These are phyloP conservation scores for Mythimna impura DNA, from an alignment of 2,888 invertebrate genomes.

Conservation along the genomic window DNA sequence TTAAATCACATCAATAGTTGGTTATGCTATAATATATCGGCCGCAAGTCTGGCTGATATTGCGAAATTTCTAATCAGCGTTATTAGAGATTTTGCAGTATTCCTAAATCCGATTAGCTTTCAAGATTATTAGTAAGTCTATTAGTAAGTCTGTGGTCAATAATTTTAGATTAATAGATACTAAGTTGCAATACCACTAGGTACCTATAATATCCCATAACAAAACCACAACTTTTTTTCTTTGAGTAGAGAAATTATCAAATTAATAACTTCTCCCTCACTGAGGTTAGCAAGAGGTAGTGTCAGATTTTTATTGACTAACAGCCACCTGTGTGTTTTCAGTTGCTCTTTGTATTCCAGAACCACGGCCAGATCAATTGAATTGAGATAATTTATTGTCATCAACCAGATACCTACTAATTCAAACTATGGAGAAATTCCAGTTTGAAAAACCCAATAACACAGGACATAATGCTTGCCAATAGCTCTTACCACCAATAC, in stretches of 20 bases:
- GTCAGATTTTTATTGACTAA: too few species aligned
- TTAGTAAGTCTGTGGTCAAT: neutral
- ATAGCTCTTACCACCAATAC: neutral
- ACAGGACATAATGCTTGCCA: neutral
- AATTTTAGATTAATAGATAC: neutral
- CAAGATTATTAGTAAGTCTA: neutral
- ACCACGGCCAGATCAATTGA: too few species aligned
- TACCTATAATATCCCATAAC: neutral
- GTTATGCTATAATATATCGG: neutral
- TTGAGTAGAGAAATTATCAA: too few species aligned
- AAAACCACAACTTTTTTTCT: too few species aligned
- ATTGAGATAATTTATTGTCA: too few species aligned
- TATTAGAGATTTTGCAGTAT: too few species aligned
- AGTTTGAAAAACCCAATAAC: neutral
- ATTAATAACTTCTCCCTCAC: too few species aligned
- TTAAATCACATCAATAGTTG: neutral
- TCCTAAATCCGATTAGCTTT: conserved; percentile 5
- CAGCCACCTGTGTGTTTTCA: too few species aligned
- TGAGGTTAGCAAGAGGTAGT: too few species aligned
- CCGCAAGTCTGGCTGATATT: neutral
- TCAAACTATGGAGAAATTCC: neutral
- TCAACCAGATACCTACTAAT: neutral
- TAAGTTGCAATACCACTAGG: neutral
- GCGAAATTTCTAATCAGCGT: neutral
- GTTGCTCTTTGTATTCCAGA: too few species aligned